Evolutionary conservation across 2,113 vertebrate species (phyloP).

Genomic region (Misgurnus mizolepis): DNA sequence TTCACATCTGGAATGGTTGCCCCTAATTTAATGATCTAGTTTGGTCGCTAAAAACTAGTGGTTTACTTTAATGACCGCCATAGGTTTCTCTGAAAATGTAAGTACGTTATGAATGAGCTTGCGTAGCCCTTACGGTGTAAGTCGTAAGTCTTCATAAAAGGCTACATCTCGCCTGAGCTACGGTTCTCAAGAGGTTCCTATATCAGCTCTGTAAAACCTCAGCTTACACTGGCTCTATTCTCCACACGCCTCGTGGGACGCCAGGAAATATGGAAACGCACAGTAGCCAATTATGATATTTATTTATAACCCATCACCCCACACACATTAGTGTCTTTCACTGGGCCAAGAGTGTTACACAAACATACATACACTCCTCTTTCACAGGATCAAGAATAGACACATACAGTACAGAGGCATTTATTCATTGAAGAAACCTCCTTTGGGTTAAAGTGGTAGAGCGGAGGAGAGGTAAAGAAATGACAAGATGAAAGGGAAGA

Average conservation of each 20-base stretch:
- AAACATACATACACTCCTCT: constrained; percentile 4
- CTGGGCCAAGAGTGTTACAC: constrained; percentile 20
- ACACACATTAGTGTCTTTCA: constrained; percentile 28
- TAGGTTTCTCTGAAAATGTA: too few species aligned
- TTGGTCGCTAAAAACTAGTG: too few species aligned
- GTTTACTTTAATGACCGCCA: too few species aligned
- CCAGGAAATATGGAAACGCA: constrained; percentile 7
- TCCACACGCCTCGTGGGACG: constrained; percentile 5
- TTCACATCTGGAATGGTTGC: constrained; percentile 1
- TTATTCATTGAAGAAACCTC: constrained; percentile 1
- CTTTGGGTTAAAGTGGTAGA: constrained; percentile 14
- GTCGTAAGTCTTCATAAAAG: constrained; percentile 45
- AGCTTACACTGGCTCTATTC: constrained; percentile 38
- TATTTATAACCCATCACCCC: constrained; percentile 38
- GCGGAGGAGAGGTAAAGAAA: background rate
- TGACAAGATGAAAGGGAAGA: constrained; percentile 26
- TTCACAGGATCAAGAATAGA: constrained; percentile 18
- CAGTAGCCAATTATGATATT: constrained; percentile 44
- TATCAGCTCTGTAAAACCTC: constrained; percentile 48
- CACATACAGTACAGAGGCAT: background rate
- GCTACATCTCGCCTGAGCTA: constrained; percentile 31
- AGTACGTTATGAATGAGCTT: background rate
- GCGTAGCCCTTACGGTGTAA: background rate
- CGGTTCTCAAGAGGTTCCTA: constrained; percentile 43
- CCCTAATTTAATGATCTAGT: too few species aligned